Conservation (phyloP, 2,888 invertebrate genomes). For the Dichetophora obliterata region DNA sequence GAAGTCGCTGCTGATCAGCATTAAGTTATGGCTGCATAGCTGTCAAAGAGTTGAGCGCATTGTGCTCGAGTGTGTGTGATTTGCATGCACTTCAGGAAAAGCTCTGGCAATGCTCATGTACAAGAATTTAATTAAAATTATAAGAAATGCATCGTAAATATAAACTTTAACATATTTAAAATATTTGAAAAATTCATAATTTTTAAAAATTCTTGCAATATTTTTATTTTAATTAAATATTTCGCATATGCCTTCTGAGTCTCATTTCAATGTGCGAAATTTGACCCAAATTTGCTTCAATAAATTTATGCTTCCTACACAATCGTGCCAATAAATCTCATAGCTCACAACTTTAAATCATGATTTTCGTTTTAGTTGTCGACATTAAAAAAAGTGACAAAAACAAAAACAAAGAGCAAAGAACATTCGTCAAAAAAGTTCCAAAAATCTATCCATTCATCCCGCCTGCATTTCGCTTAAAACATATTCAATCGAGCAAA, state of each 20-base stretch:
- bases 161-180: too few species aligned
- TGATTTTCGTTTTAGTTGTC: not conserved
- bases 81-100: not conserved
- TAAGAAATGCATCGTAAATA: not conserved
- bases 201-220: too few species aligned
- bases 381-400: not conserved
- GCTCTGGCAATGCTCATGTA: not conserved
- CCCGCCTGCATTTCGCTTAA: not conserved
- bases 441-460: not conserved
- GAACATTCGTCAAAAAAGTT: not conserved
- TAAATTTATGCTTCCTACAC: too few species aligned
- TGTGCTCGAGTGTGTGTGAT: not conserved
- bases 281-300: not conserved
- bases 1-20: not conserved
- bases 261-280: not conserved
- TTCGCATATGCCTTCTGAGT: not conserved
- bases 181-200: too few species aligned
- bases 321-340: too few species aligned
- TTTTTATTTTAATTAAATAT: not conserved
- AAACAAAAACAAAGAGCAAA: not conserved
- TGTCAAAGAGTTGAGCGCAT: not conserved
- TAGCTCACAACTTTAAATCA: too few species aligned
- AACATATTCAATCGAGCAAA: conserved; percentile 15
- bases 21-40: not conserved
- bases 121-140: too few species aligned